Conservation (phyloP, 1,140 invertebrate genomes). For the Heliothis subflexa region DNA sequence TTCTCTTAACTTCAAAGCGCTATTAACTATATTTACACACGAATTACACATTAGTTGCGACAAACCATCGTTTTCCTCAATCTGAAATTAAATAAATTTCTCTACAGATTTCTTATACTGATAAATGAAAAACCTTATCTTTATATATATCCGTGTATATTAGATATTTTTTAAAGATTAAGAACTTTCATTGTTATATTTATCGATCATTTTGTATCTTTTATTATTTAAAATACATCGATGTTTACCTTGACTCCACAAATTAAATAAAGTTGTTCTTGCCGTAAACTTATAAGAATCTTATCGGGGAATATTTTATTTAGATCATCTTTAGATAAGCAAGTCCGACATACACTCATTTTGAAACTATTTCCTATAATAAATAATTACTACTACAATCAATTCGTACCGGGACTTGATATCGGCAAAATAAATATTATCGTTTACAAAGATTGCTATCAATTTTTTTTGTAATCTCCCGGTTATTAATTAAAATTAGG, state of each 20-base stretch:
- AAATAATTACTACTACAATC: not conserved
- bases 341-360: constrained; percentile 42
- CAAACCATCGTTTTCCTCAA: constrained; percentile 22
- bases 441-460: constrained; percentile 28
- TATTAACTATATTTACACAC: constrained; percentile 5
- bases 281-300: not conserved
- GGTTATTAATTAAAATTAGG: constrained; percentile 21
- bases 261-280: not conserved
- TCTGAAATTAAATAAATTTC: constrained; percentile 15
- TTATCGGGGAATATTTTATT: constrained; percentile 33
- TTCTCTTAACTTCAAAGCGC: constrained; percentile 13
- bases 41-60: constrained; percentile 23
- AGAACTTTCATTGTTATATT: not conserved
- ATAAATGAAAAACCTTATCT: not conserved
- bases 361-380: constrained; percentile 5
- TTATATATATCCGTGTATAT: not conserved
- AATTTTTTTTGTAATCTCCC: not conserved
- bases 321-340: constrained; percentile 43
- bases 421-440: not conserved
- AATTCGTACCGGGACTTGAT: too few species aligned
- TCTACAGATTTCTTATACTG: not conserved
- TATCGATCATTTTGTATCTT: not conserved
- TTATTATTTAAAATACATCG: not conserved
- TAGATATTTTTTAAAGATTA: not conserved
- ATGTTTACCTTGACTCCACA: constrained; percentile 30